Evolutionary conservation across 2,888 invertebrate genomes (phyloP), one percentile per base, ranked within the genome.

Genomic region (Nomada flava): DNA sequence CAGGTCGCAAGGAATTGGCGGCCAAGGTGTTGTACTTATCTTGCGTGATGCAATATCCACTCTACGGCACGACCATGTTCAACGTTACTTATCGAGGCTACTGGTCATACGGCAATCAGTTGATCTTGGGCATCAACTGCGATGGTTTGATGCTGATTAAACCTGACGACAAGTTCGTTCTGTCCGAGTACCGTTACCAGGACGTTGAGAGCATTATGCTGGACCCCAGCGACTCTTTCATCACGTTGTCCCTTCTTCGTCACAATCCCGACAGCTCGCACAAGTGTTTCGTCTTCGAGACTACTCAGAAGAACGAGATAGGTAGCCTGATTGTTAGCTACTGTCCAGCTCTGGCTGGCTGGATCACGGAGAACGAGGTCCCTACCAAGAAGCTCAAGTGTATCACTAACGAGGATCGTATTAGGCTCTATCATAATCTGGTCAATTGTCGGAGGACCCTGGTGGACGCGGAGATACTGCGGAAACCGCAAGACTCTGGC

Each of bases 31-130:
- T 98, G 85, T 99, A 99, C 94, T 94, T 99, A 82, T 98, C 98
- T 0, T 98, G 98, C 91, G 98, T 99, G 7, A 98, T 98, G 98
- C 98, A 99, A 94, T 99, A 98, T 93, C 98, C 98, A 0, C 95
- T 99, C 0, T 98, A 98, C 87, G 98, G 98, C 9, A 97, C 98
- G 78, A 97, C 98, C 53, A 95, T 95, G 95, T 98, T 97, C 94
- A 97, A 97, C 15, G 98, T 98, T 80, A 97, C 97, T 0, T 99
- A 98, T 93, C 96, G 98, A 86, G 98, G 98, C 18, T 98, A 98
- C 91, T 98, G 98, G 98, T 97, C 97, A 7, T 98, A 98, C 91
- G 98, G 97, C 94, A 93, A 95, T 94, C 93, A 92, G 47, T 59
- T 93, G 42, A 95, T 98, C 5, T 95, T 99, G 44, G 99, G 98